phyloP scores from a whole-genome alignment of 1,140 invertebrate species.

The Magallana angulata region DNA sequence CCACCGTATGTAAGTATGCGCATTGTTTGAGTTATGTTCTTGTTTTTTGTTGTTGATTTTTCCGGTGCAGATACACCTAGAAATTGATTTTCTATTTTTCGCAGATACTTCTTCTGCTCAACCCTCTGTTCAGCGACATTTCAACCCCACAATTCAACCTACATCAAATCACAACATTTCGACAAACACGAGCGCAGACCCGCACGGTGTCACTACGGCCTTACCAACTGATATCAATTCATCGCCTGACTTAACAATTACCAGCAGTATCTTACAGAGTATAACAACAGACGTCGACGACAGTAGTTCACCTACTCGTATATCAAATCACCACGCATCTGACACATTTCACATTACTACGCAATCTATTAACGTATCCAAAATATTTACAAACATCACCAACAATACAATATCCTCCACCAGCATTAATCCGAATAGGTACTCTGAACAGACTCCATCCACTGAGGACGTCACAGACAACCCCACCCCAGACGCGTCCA shows the following conservation, averaged over 20 bases:
- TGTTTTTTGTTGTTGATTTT: background rate
- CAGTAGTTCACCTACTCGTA: background rate
- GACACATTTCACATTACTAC: background rate
- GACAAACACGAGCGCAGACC: background rate
- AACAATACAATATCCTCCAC: background rate
- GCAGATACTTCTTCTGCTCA: background rate
- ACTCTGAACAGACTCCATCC: background rate
- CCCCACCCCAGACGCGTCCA: background rate
- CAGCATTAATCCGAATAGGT: background rate
- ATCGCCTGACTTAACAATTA: background rate
- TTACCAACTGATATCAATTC: background rate
- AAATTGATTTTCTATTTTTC: background rate
- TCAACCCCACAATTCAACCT: too few relatives aligned
- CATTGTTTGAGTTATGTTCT: background rate
- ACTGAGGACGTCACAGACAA: background rate
- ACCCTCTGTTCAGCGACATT: too few relatives aligned
- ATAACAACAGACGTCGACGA: background rate
- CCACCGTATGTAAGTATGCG: background rate
- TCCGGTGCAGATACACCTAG: background rate
- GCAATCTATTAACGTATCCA: background rate
- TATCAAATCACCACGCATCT: background rate
- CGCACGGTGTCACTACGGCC: background rate
- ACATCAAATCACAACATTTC: background rate
- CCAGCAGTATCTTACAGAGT: background rate
- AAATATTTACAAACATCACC: background rate